Evolutionary conservation across 2,797 vertebrate genomes (phyloP).

Genomic region (Clarias fuscus): DNA sequence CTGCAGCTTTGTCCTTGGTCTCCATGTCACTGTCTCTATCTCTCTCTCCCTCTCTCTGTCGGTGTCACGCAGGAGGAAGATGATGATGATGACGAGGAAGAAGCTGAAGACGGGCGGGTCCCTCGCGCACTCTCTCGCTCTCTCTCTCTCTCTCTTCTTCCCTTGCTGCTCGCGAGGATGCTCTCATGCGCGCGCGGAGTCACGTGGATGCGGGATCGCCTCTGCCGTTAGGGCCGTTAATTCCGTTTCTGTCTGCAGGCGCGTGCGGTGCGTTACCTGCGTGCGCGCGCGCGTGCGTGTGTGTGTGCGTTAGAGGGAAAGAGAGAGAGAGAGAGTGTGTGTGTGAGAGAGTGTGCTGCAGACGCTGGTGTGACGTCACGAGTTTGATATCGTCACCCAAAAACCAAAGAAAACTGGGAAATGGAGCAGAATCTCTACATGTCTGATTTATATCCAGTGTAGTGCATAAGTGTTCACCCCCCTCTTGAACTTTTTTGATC

Average conservation of each 20-base stretch:
- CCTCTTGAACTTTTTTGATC: background rate
- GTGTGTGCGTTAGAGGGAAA: background rate
- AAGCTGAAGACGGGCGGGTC: constrained; percentile 25
- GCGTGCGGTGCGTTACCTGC: constrained; percentile 54
- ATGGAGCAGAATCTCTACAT: background rate
- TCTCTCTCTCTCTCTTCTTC: constrained; percentile 47
- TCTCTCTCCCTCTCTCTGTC: constrained; percentile 69
- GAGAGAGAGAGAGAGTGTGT: background rate
- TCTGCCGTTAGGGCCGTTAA: background rate
- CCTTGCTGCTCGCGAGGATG: constrained; percentile 20
- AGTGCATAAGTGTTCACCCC: background rate
- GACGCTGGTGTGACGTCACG: constrained; percentile 49
- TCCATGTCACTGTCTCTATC: constrained; percentile 74
- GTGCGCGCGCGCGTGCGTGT: background rate
- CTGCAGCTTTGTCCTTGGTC: constrained; percentile 62
- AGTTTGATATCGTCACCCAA: constrained; percentile 35
- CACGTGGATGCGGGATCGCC: constrained; percentile 34
- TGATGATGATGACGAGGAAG: constrained; percentile 45
- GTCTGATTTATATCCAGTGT: background rate
- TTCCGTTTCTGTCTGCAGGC: constrained; percentile 43
- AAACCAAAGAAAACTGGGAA: background rate
- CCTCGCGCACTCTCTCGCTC: background rate
- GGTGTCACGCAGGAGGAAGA: constrained; percentile 72
- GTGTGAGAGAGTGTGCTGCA: constrained; percentile 3
- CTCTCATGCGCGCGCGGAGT: constrained; percentile 28